Evolutionary conservation across 2,113 vertebrate genomes (phyloP).

Genomic region (Oriolus oriolus): DNA sequence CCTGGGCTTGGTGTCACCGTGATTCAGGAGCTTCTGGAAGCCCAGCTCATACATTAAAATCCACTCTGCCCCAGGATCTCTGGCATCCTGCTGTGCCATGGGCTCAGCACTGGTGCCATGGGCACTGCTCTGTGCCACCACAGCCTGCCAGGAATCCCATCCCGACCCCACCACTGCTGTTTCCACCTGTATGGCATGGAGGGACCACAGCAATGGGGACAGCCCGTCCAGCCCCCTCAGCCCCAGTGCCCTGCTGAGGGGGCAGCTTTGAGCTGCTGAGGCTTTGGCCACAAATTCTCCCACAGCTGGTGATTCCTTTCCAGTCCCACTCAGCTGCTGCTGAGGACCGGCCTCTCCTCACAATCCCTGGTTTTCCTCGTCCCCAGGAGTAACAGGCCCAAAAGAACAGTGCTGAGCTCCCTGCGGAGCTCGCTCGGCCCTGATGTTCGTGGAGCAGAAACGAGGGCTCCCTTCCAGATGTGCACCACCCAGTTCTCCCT

Average conservation of each 20-base stretch:
- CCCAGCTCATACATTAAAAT: no score
- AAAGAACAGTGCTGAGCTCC: neutral
- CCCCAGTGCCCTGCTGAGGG: neutral
- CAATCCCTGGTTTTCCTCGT: neutral
- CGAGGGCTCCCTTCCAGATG: neutral
- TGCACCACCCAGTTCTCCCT: neutral
- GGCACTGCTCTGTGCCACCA: neutral
- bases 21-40: neutral
- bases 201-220: neutral
- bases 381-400: neutral
- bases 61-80: accelerated
- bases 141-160: neutral
- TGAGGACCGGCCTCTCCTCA: neutral
- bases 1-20: neutral
- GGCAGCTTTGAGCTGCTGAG: neutral
- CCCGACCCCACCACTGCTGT: accelerated
- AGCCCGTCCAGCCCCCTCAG: neutral
- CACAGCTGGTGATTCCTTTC: neutral
- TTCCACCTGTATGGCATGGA: neutral
- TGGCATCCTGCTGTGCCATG: neutral
- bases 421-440: accelerated
- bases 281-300: neutral
- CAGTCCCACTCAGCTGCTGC: neutral
- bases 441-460: neutral
- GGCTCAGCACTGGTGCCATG: neutral